Evolutionary conservation across 2,888 invertebrate genomes (phyloP).

Genomic region (Ichneumoninae sp.): DNA sequence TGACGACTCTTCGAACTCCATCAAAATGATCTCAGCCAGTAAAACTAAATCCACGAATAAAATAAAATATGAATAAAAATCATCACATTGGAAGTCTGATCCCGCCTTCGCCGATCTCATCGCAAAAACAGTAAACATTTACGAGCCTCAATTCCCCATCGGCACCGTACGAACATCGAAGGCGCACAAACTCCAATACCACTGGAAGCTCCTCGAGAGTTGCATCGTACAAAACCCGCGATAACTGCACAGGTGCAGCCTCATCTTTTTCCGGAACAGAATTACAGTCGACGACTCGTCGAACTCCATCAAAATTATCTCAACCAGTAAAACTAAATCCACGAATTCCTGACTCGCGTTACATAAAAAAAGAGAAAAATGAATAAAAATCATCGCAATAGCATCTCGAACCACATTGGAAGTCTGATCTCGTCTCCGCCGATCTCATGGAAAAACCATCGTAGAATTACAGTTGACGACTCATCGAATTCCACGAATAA

Average conservation of each 20-base stretch:
- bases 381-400: too few species aligned
- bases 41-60: too few species aligned
- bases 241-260: slow-evolving; percentile 40
- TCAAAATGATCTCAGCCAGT: too few species aligned
- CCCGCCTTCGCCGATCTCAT: slow-evolving; percentile 2
- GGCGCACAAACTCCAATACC: neutral
- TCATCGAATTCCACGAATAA: too few species aligned
- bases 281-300: slow-evolving; percentile 29
- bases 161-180: neutral
- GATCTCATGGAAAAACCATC: too few species aligned
- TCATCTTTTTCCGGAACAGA: neutral
- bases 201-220: neutral
- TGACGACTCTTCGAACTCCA: too few species aligned
- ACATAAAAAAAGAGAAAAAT: too few species aligned
- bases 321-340: slow-evolving; percentile 25
- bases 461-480: too few species aligned
- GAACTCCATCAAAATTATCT: slow-evolving; percentile 6
- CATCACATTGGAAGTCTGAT: slow-evolving; percentile 25
- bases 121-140: neutral
- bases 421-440: too few species aligned
- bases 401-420: too few species aligned
- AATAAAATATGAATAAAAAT: neutral
- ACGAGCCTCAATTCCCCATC: neutral
- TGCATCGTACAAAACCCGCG: neutral
- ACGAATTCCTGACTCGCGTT: too few species aligned